Conservation (phyloP, 2,888 invertebrate genomes). For the Stictocephala bisonia region DNA sequence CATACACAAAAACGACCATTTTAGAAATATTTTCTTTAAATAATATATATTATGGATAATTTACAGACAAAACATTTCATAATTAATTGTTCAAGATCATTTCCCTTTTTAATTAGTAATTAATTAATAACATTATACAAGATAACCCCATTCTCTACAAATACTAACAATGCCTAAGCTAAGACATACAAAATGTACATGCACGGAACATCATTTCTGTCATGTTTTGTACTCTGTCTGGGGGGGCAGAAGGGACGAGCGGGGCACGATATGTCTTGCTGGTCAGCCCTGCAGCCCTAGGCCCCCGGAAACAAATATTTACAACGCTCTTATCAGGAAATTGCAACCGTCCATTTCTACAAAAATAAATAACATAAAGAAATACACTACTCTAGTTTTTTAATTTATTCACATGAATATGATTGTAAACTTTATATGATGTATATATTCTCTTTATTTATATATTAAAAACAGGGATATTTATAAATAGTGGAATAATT, state of each 20-base stretch:
- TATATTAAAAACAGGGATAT: slow-evolving; percentile 36
- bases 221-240: slow-evolving; percentile 54
- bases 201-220: slow-evolving; percentile 50
- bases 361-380: slow-evolving; percentile 44
- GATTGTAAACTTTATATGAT: slow-evolving; percentile 39
- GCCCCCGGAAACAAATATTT: slow-evolving; percentile 32
- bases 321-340: slow-evolving; percentile 17
- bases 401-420: slow-evolving; percentile 32
- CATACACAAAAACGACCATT: slow-evolving; percentile 46
- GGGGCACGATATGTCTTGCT: slow-evolving; percentile 1
- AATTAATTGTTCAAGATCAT: slow-evolving; percentile 44
- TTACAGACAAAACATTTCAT: slow-evolving; percentile 39
- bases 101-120: slow-evolving; percentile 37
- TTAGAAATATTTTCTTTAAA: slow-evolving; percentile 43
- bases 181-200: slow-evolving; percentile 47
- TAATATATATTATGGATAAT: slow-evolving; percentile 33
- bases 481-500: slow-evolving; percentile 35
- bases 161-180: slow-evolving; percentile 37
- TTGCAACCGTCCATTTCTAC: slow-evolving; percentile 37
- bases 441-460: slow-evolving; percentile 26
- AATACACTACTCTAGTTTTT: too few relatives aligned
- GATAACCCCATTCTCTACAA: slow-evolving; percentile 37
- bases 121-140: slow-evolving; percentile 37
- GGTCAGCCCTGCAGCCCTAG: background rate
- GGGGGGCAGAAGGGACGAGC: too few relatives aligned